Conservation (phyloP, 2,888 invertebrate genomes). For the Steromphala cineraria region DNA sequence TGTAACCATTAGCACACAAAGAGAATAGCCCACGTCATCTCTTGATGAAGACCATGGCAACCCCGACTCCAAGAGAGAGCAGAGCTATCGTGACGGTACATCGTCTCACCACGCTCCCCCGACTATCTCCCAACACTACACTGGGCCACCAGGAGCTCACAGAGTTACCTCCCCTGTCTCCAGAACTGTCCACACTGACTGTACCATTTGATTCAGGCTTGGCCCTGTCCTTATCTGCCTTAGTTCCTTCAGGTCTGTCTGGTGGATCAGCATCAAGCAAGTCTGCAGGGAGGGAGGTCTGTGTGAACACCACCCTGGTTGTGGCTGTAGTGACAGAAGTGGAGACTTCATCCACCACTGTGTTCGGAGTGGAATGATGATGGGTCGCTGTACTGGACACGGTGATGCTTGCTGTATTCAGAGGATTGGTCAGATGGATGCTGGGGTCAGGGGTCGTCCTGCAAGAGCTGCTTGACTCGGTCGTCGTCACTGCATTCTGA, state of each 20-base stretch:
- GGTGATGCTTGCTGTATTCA: neutral
- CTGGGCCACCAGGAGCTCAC: neutral
- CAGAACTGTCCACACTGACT: neutral
- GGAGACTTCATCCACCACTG: neutral
- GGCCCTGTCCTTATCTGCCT: neutral
- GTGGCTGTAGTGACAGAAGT: neutral
- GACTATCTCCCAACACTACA: neutral
- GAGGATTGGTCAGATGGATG: neutral
- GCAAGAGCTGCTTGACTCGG: neutral
- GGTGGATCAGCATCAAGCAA: neutral
- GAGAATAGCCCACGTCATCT: too few relatives aligned
- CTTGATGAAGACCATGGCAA: neutral
- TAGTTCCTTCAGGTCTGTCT: neutral
- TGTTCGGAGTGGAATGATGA: too few relatives aligned
- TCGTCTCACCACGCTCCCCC: neutral
- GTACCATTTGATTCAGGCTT: neutral
- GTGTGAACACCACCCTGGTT: neutral
- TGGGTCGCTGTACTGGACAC: too few relatives aligned
- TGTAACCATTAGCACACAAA: too few relatives aligned
- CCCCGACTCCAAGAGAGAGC: neutral
- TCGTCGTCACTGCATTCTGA: neutral
- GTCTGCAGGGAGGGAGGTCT: neutral
- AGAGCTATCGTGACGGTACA: neutral
- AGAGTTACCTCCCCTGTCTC: neutral
- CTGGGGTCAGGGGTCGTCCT: neutral